These are phyloP conservation scores for Ophioninae sp. DNA, from an alignment of 2,888 invertebrate species.

Conservation along the genomic window DNA sequence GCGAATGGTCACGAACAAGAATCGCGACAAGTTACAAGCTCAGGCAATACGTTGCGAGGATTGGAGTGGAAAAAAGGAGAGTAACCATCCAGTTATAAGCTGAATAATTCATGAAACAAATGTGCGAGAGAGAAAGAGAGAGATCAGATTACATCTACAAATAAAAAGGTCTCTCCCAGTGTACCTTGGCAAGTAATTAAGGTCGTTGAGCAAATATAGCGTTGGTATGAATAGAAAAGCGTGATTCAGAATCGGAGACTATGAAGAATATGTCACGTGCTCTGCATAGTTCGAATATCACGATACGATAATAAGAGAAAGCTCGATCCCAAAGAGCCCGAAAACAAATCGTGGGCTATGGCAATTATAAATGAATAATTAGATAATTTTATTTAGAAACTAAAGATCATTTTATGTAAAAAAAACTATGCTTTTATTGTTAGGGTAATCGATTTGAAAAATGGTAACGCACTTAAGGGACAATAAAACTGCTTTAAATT, in stretches of 20 bases:
- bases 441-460: background rate
- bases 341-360: slow-evolving; percentile 69
- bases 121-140: slow-evolving; percentile 66
- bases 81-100: slow-evolving; percentile 46
- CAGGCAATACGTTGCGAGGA: slow-evolving; percentile 50
- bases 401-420: background rate
- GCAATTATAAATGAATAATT: slow-evolving; percentile 41
- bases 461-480: background rate
- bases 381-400: background rate
- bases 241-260: slow-evolving; percentile 39
- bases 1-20: slow-evolving; percentile 39
- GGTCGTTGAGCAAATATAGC: slow-evolving; percentile 68
- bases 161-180: slow-evolving; percentile 60
- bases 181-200: slow-evolving; percentile 70
- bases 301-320: slow-evolving; percentile 54
- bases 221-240: slow-evolving; percentile 61
- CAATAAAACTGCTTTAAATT: background rate
- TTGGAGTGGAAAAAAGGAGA: slow-evolving; percentile 44
- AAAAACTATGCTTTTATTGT: background rate
- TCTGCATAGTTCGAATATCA: slow-evolving; percentile 42
- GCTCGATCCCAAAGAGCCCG: slow-evolving; percentile 70
- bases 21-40: slow-evolving; percentile 44
- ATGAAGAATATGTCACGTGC: slow-evolving; percentile 31
- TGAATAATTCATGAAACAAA: slow-evolving; percentile 66
- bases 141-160: slow-evolving; percentile 60